These are phyloP conservation scores for Caiman crocodilus DNA, from an alignment of 2,797 vertebrate species.

Conservation along the genomic window DNA sequence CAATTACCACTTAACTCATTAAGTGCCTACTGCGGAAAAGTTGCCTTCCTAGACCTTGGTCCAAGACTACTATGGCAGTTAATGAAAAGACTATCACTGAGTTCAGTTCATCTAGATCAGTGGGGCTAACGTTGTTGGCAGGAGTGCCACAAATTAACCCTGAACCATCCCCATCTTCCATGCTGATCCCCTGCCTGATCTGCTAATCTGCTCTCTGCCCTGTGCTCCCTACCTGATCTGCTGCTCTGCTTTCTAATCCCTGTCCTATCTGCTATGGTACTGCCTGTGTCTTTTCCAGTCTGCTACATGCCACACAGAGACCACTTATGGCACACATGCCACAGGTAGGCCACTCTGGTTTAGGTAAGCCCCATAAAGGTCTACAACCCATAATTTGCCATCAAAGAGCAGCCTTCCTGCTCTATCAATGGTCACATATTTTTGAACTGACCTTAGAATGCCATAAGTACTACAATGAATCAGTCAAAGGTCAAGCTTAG, in stretches of 20 bases:
- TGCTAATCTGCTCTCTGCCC: too few relatives aligned
- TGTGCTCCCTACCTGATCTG: too few relatives aligned
- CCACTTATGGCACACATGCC: too few relatives aligned
- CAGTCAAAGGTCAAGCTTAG: neutral
- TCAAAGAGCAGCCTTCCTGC: neutral
- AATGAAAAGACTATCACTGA: neutral
- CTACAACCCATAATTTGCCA: neutral
- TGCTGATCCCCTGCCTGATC: too few relatives aligned
- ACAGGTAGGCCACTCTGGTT: neutral
- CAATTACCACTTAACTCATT: neutral
- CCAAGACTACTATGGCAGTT: neutral
- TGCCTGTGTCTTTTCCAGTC: too few relatives aligned
- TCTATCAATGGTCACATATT: neutral
- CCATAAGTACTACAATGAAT: neutral
- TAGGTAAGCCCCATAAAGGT: neutral
- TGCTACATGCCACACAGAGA: too few relatives aligned
- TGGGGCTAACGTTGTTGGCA: too few relatives aligned
- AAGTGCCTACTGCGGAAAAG: neutral
- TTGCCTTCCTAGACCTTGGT: neutral
- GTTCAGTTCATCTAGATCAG: neutral
- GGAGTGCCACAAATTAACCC: too few relatives aligned
- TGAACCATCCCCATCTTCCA: too few relatives aligned
- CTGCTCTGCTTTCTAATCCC: too few relatives aligned
- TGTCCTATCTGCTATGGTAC: too few relatives aligned
- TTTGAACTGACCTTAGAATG: neutral